Conservation (phyloP, 2,797 vertebrate genomes). For the Alouatta caraya region DNA sequence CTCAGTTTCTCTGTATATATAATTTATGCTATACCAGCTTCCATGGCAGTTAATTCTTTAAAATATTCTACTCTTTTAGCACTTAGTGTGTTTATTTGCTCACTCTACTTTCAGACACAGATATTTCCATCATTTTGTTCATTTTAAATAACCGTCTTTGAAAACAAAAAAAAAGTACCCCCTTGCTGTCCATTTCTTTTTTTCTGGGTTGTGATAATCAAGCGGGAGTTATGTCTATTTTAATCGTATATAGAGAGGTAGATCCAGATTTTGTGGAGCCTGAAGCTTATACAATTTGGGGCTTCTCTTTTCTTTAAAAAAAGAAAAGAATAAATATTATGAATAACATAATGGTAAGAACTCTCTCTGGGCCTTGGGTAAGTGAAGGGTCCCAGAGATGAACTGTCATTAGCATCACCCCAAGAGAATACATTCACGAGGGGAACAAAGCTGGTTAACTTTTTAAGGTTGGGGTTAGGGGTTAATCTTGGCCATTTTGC, state of each 20-base stretch:
- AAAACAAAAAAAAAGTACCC: neutral
- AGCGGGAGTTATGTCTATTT: neutral
- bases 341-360: neutral
- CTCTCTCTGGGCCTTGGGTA: neutral
- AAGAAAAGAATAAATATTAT: neutral
- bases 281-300: neutral
- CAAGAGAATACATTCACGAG: neutral
- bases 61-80: neutral
- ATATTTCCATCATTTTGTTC: neutral
- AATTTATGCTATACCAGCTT: conserved; percentile 29
- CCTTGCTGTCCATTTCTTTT: neutral
- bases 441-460: neutral
- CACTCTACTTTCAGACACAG: neutral
- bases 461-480: neutral
- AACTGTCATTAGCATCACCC: neutral
- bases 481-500: neutral
- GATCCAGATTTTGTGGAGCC: neutral
- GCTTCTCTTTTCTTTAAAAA: neutral
- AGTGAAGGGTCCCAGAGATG: neutral
- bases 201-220: neutral
- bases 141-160: conserved; percentile 24
- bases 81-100: conserved; percentile 5
- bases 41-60: conserved; percentile 1
- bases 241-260: neutral
- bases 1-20: neutral